Percentiles rank a stretch among this genome's conserved stretches.
Evolutionary conservation across 2,888 invertebrate genomes (phyloP).

Genomic region (Nomada flava): DNA sequence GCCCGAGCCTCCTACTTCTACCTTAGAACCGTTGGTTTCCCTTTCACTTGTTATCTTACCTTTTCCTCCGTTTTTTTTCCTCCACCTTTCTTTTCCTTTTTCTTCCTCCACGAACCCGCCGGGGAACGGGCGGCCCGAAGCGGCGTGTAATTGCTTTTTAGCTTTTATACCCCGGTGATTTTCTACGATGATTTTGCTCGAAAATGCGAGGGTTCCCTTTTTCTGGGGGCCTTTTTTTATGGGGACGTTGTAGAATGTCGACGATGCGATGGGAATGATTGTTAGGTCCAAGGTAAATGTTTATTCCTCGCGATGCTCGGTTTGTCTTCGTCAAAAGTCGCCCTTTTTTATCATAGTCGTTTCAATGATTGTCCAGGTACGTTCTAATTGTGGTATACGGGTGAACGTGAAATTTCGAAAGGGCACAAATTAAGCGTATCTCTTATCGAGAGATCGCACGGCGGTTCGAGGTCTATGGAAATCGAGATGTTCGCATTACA

Average conservation of each 20-base stretch:
- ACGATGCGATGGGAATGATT: no score
- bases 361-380: no score
- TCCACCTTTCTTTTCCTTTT: background rate
- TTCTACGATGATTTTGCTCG: no score
- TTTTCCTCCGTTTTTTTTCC: background rate
- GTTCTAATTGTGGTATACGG: conserved; percentile 9
- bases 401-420: background rate
- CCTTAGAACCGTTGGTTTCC: background rate
- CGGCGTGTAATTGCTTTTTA: no score
- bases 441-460: background rate
- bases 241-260: no score
- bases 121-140: background rate
- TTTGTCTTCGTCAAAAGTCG: no score
- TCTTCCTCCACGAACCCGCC: background rate
- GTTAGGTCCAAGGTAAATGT: no score
- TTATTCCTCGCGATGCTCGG: no score
- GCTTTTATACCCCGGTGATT: no score
- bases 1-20: conserved; percentile 1
- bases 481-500: background rate
- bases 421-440: background rate
- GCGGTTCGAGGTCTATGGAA: background rate
- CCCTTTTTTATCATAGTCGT: no score
- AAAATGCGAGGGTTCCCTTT: no score
- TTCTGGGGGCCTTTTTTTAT: no score
- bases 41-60: background rate